Base-by-base conservation (phyloP, 2,888 invertebrate genomes). In the Mesopsocus fuscifrons region DNA sequence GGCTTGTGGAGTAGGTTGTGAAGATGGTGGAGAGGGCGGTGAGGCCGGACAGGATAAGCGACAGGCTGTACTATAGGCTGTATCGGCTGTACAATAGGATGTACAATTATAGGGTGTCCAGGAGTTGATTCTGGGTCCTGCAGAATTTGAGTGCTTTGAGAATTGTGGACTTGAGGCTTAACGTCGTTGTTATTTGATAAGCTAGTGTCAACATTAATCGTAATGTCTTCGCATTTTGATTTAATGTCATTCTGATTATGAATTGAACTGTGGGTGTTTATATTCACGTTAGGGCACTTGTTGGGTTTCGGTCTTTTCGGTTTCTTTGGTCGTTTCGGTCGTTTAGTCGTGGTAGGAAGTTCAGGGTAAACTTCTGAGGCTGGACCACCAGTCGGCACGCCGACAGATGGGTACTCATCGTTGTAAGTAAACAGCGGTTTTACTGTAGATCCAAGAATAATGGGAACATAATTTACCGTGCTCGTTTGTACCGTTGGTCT, bases 191-290 rank as follows among this genome's bases (percentile, higher is more conserved):
- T 13, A 38, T 38, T 38, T n/a, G 15, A 13, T 38, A 38, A 38
- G 20, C n/a, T 15, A 20, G 38, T 20, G 16, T 38, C 21, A 18
- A 38, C 21, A 11, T 38, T 38, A 16, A 38, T 38, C n/a, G 15
- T 38, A 18, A 38, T 38, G 20, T 38, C 38, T 13, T 38, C 20
- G 11, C 38, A 38, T 20, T 38, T 38, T 15, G 17, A 20, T 18
- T 38, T 38, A 6, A 38, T 38, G 20, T 38, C 20, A 21, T 38
- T 38, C 17, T 38, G n/a, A 38, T 38, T 38, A 20, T n/a, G 5
- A 5, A 38, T 38, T 5, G 6, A 18, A 11, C 38, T 38, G 6
- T 16, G 5, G 20, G 38, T 21, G 16, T 17, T 38, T 17, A 38
- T 21, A 4, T 17, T 20, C 4, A 38, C 38, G 20, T 38, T 38